A percentile compares a stretch with the other conserved stretches of the same genome.
phyloP scores from a whole-genome alignment of 2,797 vertebrate species.

The Hoplostethus atlanticus region DNA sequence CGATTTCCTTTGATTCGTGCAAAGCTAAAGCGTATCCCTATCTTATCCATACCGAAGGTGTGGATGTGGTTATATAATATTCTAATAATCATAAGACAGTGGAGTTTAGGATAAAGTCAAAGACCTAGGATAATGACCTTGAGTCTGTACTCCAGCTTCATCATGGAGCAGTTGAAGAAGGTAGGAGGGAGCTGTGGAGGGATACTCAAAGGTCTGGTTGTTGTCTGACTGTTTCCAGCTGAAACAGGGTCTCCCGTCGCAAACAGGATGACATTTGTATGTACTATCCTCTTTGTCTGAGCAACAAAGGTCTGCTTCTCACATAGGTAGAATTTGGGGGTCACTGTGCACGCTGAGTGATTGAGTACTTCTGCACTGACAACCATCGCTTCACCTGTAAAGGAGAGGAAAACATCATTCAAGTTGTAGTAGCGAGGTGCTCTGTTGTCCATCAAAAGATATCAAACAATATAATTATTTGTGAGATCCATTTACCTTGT shows the following conservation, averaged over 20 bases:
- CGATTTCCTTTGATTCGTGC: background rate
- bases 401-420: background rate
- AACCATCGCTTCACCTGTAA: slow-evolving; percentile 68
- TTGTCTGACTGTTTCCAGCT: slow-evolving; percentile 43
- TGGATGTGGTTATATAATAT: background rate
- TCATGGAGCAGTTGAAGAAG: slow-evolving; percentile 82
- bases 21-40: background rate
- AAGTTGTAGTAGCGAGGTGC: background rate
- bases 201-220: slow-evolving; percentile 65
- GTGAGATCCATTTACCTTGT: slow-evolving; percentile 71
- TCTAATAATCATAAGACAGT: background rate
- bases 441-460: background rate
- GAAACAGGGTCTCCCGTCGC: slow-evolving; percentile 61
- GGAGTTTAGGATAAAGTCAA: background rate
- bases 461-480: background rate
- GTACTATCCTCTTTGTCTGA: slow-evolving; percentile 53
- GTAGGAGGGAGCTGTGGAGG: slow-evolving; percentile 64
- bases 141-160: slow-evolving; percentile 77
- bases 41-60: background rate
- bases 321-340: slow-evolving; percentile 73
- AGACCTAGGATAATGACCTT: slow-evolving; percentile 47
- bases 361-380: slow-evolving; percentile 74
- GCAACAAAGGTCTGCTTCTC: slow-evolving; percentile 80
- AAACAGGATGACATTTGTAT: slow-evolving; percentile 65
- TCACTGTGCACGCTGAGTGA: slow-evolving; percentile 54